Base-by-base conservation (phyloP, 64 coral and sea anemone species). In the Dendronephthya gigantea region DNA sequence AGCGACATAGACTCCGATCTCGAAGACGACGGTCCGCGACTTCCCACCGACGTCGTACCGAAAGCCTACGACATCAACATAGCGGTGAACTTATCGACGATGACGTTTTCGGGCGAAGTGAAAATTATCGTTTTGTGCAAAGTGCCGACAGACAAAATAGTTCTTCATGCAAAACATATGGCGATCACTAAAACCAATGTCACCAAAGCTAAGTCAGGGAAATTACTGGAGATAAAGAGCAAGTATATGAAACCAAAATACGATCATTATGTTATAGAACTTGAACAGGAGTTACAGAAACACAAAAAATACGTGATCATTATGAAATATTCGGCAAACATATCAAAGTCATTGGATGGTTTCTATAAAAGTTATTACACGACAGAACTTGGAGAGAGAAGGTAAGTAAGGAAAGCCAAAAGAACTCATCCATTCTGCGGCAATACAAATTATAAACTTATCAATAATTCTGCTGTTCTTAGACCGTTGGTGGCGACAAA, bases 81-180 rank as follows among this genome's bases (percentile, higher is more conserved):
- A 79, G 72, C 72, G 15, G 72, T 39, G 36, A 79, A 79, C 72
- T 19, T 79, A 35, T 36, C 32, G 32, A 79, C 72, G 3, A 36
- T 79, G 36, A 79, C 72, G 7, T 79, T 79, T 79, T 79, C 72
- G 32, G 72, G 72, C 72, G 72, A 79, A 19, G 72, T 79, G 32
- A 39, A 79, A 22, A 79, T 79, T 15, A 33, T 33, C 16, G 32
- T 79, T 79, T 34, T 36, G 17, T 79, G 72, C 72, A 79, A 37
- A 39, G 31, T 15, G 22, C 13, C 32, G 32, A 79, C 72, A 22
- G 32, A 79, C 10, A 34, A 79, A 39, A 79, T 79, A 19, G 36
- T 79, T 16, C 72, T 79, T 12, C 72, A 79, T 39, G 72, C 72
- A 17, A 79, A 79, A 79, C 30, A 79, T 16, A 34, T 79, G 32